Percentiles rank a stretch among this genome's conserved stretches.
Evolutionary conservation across 2,888 invertebrate genomes (phyloP).

Genomic region (Aphodius granarius): DNA sequence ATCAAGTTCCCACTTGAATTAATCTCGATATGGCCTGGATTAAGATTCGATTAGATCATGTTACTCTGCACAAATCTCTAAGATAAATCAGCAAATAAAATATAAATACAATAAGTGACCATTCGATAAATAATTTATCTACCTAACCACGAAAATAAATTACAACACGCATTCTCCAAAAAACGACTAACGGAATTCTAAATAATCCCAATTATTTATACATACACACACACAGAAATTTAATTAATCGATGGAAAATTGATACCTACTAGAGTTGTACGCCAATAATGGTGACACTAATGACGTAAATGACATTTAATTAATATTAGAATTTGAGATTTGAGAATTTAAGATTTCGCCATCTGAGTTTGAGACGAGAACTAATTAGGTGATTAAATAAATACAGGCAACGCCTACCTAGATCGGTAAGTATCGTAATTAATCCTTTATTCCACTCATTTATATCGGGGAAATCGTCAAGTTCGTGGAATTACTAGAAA

Average conservation of each 20-base stretch:
- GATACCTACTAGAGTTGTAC: background rate
- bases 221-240: background rate
- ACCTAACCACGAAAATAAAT: background rate
- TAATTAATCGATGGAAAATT: background rate
- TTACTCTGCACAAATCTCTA: background rate
- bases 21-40: background rate
- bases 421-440: background rate
- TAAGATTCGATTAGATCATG: background rate
- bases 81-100: background rate
- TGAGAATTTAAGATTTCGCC: background rate
- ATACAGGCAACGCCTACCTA: background rate
- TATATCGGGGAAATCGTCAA: background rate
- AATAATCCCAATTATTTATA: background rate
- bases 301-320: background rate
- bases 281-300: background rate
- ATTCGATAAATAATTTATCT: background rate
- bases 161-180: background rate
- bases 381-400: background rate
- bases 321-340: too few relatives aligned
- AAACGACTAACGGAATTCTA: background rate
- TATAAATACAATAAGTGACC: background rate
- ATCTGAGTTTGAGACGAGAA: background rate
- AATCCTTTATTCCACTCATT: background rate
- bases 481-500: background rate
- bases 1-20: background rate